Evolutionary conservation across 2,113 vertebrate species (phyloP).

Genomic region (Cettia cetti): DNA sequence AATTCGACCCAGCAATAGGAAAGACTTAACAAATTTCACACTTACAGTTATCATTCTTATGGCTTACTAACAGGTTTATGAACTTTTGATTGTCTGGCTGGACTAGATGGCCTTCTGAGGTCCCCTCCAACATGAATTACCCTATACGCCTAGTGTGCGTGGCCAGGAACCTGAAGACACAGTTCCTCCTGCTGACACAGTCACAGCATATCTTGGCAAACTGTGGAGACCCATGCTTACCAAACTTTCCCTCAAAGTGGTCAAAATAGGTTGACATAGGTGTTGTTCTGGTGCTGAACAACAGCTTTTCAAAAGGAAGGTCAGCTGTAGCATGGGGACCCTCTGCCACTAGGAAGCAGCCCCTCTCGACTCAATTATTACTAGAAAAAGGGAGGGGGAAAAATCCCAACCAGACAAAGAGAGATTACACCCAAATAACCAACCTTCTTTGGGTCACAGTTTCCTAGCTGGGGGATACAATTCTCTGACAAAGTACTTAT

Average conservation of each 20-base stretch:
- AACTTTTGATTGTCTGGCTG: background rate
- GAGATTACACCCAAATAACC: background rate
- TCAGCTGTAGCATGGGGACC: background rate
- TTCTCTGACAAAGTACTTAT: background rate
- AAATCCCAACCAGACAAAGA: background rate
- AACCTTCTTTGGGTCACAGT: background rate
- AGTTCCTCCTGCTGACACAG: background rate
- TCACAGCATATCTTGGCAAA: background rate
- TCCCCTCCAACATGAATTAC: background rate
- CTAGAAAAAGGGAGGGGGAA: background rate
- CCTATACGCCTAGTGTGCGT: background rate
- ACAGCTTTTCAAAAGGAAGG: background rate
- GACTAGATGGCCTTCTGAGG: background rate
- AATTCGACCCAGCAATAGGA: background rate
- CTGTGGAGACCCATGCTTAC: background rate
- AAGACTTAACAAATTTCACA: background rate
- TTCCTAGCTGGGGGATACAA: background rate
- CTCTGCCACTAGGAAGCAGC: background rate
- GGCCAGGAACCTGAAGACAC: background rate
- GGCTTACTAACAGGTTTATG: background rate
- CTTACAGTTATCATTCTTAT: background rate
- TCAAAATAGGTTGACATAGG: background rate
- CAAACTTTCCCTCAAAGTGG: background rate
- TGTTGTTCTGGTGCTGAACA: background rate
- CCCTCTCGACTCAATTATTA: fast-evolving